Percentiles rank a stretch among this genome's conserved stretches.
Conservation (phyloP, 2,888 invertebrate genomes). For the Nycteola revayana region DNA sequence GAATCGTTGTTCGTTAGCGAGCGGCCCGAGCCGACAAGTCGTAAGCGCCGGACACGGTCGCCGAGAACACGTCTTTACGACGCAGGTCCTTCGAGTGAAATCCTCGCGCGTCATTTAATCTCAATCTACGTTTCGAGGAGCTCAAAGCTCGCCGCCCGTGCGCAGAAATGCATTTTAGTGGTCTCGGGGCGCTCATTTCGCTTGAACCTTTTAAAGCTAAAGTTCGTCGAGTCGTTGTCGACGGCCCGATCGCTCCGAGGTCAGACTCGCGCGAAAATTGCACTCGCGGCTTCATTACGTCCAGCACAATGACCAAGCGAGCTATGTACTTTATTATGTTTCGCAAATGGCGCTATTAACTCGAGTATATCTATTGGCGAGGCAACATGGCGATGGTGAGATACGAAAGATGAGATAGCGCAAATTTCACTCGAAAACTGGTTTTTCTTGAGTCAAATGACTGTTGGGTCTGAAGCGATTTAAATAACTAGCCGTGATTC, state of each 20-base stretch:
- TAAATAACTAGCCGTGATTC: conserved; percentile 60
- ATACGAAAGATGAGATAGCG: conserved; percentile 57
- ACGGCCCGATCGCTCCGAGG: conserved; percentile 35
- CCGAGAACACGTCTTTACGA: background rate
- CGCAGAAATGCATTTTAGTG: conserved; percentile 66
- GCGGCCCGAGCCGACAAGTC: conserved; percentile 30
- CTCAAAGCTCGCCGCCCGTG: conserved; percentile 66
- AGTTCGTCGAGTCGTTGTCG: conserved; percentile 34
- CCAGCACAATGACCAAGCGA: conserved; percentile 49
- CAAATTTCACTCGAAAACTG: conserved; percentile 54
- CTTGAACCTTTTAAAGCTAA: conserved; percentile 48
- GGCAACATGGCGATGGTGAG: conserved; percentile 36
- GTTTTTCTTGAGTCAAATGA: conserved; percentile 57
- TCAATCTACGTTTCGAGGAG: conserved; percentile 56
- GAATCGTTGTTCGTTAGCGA: conserved; percentile 76
- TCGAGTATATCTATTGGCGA: conserved; percentile 39
- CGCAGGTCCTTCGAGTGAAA: conserved; percentile 18
- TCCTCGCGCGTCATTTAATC: conserved; percentile 39
- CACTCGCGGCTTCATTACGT: conserved; percentile 57
- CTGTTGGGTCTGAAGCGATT: conserved; percentile 55
- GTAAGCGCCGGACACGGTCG: conserved; percentile 32
- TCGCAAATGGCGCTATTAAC: conserved; percentile 44
- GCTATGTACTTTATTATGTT: conserved; percentile 28
- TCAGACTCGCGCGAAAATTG: conserved; percentile 57
- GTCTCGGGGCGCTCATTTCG: conserved; percentile 58